Evolutionary conservation across 2,113 vertebrate genomes (phyloP).

Genomic region (Vulpes vulpes): DNA sequence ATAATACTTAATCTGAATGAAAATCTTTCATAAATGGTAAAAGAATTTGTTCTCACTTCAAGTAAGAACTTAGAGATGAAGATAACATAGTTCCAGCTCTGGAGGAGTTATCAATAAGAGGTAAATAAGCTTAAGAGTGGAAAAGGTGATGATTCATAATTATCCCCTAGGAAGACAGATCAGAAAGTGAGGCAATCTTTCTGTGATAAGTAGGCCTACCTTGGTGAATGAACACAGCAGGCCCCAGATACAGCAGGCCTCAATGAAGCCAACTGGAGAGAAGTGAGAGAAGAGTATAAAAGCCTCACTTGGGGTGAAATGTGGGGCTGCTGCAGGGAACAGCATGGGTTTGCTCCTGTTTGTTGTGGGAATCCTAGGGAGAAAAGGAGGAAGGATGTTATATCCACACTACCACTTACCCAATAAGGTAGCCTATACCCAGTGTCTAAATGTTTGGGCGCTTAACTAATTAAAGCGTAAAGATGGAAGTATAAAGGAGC

Average conservation of each 20-base stretch:
- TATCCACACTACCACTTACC: not conserved
- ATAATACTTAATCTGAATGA: constrained; percentile 1
- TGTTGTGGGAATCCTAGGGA: not conserved
- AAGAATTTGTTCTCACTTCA: constrained; percentile 32
- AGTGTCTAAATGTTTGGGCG: not conserved
- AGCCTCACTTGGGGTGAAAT: not conserved
- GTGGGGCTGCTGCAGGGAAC: not conserved
- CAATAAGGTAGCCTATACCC: not conserved
- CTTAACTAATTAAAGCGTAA: not conserved
- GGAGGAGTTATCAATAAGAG: not conserved
- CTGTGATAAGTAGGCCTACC: not conserved
- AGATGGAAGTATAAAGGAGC: not conserved
- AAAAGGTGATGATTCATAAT: constrained; percentile 22
- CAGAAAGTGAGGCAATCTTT: constrained; percentile 17
- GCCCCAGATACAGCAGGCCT: not conserved
- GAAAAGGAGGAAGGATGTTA: constrained; percentile 4
- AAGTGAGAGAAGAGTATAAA: constrained; percentile 13
- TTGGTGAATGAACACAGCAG: not conserved
- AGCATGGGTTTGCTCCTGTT: not conserved
- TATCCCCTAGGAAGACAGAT: constrained; percentile 28
- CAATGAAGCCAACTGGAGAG: not conserved
- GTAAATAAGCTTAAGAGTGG: not conserved
- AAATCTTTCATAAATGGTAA: constrained; percentile 40
- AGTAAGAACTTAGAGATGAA: constrained; percentile 44
- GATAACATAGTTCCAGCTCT: not conserved